Percentiles rank a stretch among this genome's conserved stretches.
Evolutionary conservation across 2,888 invertebrate species (phyloP).

Genomic region (Agonopterix arenella): DNA sequence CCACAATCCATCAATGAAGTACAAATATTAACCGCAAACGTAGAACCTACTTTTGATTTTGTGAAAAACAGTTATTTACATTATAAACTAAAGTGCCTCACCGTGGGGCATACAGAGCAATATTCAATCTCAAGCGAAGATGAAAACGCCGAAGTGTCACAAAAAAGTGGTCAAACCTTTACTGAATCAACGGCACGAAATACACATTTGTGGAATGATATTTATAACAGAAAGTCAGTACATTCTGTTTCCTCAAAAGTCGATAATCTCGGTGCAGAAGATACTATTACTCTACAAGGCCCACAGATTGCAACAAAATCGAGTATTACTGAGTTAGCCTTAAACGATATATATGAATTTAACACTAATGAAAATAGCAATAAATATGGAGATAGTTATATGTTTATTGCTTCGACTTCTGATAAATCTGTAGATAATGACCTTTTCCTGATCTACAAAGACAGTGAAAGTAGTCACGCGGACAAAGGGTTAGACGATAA

Average conservation of each 20-base stretch:
- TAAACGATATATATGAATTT: slow-evolving; percentile 14
- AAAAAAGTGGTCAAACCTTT: background rate
- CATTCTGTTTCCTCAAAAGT: slow-evolving; percentile 30
- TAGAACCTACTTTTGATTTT: slow-evolving; percentile 38
- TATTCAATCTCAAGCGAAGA: slow-evolving; percentile 31
- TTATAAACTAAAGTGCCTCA: slow-evolving; percentile 45
- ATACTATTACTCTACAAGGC: background rate
- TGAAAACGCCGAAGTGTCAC: too few relatives aligned
- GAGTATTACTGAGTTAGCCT: slow-evolving; percentile 17
- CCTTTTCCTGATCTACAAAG: slow-evolving; percentile 49
- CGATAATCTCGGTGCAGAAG: slow-evolving; percentile 14
- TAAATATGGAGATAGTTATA: slow-evolving; percentile 10
- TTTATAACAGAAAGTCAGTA: slow-evolving; percentile 36
- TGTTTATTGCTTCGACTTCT: slow-evolving; percentile 19
- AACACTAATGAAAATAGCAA: slow-evolving; percentile 12
- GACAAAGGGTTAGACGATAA: slow-evolving; percentile 17
- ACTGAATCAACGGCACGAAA: slow-evolving; percentile 10
- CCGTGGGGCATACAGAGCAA: slow-evolving; percentile 38
- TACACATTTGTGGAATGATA: slow-evolving; percentile 35
- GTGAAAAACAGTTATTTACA: slow-evolving; percentile 39
- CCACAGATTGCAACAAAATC: slow-evolving; percentile 2
- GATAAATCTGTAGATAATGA: slow-evolving; percentile 35
- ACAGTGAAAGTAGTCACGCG: slow-evolving; percentile 30
- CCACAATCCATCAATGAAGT: slow-evolving; percentile 34
- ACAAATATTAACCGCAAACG: slow-evolving; percentile 39